Conservation (phyloP, 2,797 vertebrate genomes). For the Crenichthys baileyi region DNA sequence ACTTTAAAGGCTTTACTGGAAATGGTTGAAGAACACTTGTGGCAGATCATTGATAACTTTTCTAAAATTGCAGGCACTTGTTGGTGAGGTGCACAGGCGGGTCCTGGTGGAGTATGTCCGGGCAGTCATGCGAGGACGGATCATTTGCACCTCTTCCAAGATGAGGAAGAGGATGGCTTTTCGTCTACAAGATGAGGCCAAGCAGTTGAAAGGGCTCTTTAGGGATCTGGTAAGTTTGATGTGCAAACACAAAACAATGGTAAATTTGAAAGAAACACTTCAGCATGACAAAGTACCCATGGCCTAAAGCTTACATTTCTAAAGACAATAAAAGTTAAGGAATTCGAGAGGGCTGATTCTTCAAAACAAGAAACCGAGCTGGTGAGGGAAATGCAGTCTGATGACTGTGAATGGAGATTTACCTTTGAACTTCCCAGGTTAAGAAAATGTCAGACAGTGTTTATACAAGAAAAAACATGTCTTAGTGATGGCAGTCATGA, state of each 20-base stretch:
- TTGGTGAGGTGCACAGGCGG: conserved; percentile 88
- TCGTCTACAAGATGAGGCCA: conserved; percentile 88
- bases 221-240: conserved; percentile 86
- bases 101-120: conserved; percentile 90
- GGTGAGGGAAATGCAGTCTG: conserved; percentile 31
- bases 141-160: conserved; percentile 89
- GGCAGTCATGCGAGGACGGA: conserved; percentile 87
- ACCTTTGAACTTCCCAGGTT: conserved; percentile 66
- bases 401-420: conserved; percentile 51
- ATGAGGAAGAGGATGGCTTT: conserved; percentile 89
- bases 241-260: background rate
- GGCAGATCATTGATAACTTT: conserved; percentile 8
- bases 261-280: background rate
- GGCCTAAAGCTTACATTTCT: conserved; percentile 2
- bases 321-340: conserved; percentile 6
- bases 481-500: conserved; percentile 40
- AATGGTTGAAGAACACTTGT: background rate
- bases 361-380: conserved; percentile 38
- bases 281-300: background rate
- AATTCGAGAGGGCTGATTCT: conserved; percentile 50
- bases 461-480: conserved; percentile 59
- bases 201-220: conserved; percentile 91
- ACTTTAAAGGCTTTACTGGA: background rate
- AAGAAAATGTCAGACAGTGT: conserved; percentile 72
- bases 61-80: conserved; percentile 78